Conservation (phyloP, 2,888 invertebrate species). For the Morinoia aosen region DNA sequence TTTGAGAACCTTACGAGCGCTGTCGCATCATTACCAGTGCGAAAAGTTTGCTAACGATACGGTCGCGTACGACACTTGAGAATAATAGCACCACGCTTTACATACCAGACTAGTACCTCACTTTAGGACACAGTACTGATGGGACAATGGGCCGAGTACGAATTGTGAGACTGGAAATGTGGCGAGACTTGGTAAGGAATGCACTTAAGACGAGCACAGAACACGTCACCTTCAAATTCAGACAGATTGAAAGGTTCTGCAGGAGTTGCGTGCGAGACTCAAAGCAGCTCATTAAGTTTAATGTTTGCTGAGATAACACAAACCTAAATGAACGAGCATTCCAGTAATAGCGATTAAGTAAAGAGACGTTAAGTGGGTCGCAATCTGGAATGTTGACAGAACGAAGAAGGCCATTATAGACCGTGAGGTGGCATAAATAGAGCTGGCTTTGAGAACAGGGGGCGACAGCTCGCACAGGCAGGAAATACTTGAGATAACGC, state of each 20-base stretch:
- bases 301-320: not conserved
- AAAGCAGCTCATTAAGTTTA: not conserved
- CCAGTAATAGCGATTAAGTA: not conserved
- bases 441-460: not conserved
- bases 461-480: not conserved
- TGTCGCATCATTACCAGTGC: not conserved
- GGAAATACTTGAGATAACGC: not conserved
- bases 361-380: not conserved
- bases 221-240: not conserved
- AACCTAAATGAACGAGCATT: not conserved
- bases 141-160: no score
- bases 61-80: not conserved
- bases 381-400: constrained; percentile 33
- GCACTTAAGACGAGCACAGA: not conserved
- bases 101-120: not conserved
- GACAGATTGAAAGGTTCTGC: not conserved
- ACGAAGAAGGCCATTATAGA: constrained; percentile 1
- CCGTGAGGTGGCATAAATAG: constrained; percentile 42
- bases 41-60: not conserved
- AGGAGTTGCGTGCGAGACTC: not conserved
- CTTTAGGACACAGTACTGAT: not conserved
- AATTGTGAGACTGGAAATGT: not conserved
- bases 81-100: not conserved
- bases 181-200: not conserved
- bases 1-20: no score